These are phyloP conservation scores for Centruroides sculpturatus DNA, from an alignment of 1,140 invertebrate genomes.

Conservation along the genomic window DNA sequence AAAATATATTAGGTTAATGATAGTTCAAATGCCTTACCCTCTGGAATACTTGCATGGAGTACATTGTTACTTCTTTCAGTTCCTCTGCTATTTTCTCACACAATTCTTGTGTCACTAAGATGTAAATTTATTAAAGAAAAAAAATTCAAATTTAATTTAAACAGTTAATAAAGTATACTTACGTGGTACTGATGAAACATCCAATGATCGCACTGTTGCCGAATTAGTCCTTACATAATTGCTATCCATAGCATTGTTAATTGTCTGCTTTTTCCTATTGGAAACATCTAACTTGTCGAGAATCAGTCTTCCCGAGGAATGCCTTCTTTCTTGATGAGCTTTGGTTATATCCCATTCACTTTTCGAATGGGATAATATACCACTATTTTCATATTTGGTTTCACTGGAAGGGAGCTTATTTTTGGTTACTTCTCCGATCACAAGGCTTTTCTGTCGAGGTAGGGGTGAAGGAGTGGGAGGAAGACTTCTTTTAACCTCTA, in stretches of 20 bases:
- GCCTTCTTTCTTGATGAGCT: too few relatives aligned
- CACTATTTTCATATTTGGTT: too few relatives aligned
- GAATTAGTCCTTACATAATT: too few relatives aligned
- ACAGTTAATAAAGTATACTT: constrained; percentile 5
- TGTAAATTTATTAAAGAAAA: neutral
- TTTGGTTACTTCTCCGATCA: too few relatives aligned
- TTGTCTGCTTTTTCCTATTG: too few relatives aligned
- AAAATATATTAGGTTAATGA: neutral
- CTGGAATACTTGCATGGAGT: constrained; percentile 21
- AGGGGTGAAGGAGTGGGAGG: neutral
- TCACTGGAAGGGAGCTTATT: too few relatives aligned
- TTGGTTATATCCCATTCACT: constrained; percentile 38
- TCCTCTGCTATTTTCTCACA: constrained; percentile 21
- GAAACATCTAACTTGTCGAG: too few relatives aligned
- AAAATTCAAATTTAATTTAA: neutral
- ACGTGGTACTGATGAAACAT: constrained; percentile 9
- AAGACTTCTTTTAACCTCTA: constrained; percentile 15
- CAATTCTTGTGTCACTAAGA: constrained; percentile 17
- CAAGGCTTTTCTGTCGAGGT: too few relatives aligned
- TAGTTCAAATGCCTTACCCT: constrained; percentile 12
- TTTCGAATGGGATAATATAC: too few relatives aligned
- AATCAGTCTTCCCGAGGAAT: too few relatives aligned
- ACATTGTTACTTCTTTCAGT: constrained; percentile 17
- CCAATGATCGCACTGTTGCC: too few relatives aligned
- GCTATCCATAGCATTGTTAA: too few relatives aligned